These are phyloP conservation scores for Anolis apletophallus DNA, from an alignment of 2,797 vertebrate species.

Conservation along the genomic window DNA sequence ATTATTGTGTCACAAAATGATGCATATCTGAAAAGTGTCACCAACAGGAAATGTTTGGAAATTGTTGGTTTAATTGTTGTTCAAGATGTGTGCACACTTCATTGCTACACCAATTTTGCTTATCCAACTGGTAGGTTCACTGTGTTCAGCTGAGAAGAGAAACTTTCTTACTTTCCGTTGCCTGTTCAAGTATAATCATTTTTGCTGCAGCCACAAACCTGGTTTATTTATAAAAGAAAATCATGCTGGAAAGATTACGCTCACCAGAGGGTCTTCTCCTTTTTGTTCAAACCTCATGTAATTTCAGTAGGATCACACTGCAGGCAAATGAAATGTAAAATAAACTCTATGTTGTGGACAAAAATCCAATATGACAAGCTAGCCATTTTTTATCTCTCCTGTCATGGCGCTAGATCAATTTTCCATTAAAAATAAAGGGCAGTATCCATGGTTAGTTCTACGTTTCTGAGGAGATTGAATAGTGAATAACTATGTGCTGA, in stretches of 20 bases:
- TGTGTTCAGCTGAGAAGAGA: not conserved
- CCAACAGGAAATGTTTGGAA: too few relatives aligned
- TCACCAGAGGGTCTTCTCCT: not conserved
- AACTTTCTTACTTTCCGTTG: not conserved
- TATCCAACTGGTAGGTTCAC: not conserved
- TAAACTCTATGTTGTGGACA: not conserved
- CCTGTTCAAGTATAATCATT: not conserved
- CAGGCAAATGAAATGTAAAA: slow-evolving; percentile 30
- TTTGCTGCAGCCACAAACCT: not conserved
- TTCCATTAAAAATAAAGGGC: slow-evolving; percentile 8
- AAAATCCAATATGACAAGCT: slow-evolving; percentile 8
- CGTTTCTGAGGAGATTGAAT: not conserved
- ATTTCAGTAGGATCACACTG: not conserved
- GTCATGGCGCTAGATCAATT: slow-evolving; percentile 2
- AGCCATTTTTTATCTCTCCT: not conserved
- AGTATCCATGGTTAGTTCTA: not conserved
- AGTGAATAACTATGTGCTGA: not conserved
- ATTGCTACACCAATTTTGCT: not conserved
- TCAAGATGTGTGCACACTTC: not conserved
- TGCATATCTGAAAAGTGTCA: too few relatives aligned
- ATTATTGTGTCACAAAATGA: too few relatives aligned
- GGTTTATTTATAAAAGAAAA: not conserved
- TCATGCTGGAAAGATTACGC: slow-evolving; percentile 9
- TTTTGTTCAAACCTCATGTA: not conserved
- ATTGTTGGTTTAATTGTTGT: not conserved